A percentile compares a stretch with the other conserved stretches of the same genome.
These are phyloP conservation scores for Crax fasciolata DNA, from an alignment of 2,797 vertebrate species.

Conservation along the genomic window DNA sequence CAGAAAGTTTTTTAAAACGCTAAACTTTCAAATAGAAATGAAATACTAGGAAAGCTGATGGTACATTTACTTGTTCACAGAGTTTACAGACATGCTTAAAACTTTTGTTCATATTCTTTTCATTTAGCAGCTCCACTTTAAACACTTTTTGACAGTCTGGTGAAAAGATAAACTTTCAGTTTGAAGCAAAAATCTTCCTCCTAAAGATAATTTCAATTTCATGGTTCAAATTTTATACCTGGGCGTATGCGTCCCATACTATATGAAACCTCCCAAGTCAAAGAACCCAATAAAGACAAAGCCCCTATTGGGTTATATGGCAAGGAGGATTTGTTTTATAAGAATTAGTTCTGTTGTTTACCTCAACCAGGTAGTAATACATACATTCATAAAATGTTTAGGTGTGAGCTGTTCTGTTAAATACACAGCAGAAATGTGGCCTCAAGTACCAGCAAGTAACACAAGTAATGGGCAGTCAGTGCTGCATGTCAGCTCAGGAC, in stretches of 20 bases:
- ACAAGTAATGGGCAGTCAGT: background rate
- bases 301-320: background rate
- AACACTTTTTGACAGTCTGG: background rate
- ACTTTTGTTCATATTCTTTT: background rate
- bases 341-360: background rate
- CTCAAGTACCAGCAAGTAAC: background rate
- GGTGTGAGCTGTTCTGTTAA: background rate
- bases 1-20: background rate
- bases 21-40: background rate
- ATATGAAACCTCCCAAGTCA: background rate
- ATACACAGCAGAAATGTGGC: background rate
- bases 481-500: fast-evolving
- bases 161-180: background rate
- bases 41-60: background rate
- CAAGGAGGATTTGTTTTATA: background rate
- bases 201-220: background rate
- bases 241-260: background rate
- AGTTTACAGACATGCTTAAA: background rate
- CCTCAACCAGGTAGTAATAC: background rate
- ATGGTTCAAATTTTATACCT: background rate
- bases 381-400: background rate
- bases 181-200: background rate
- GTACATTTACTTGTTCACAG: background rate
- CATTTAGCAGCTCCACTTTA: background rate
- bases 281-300: background rate